Conservation (phyloP, 2,113 vertebrate species). For the Ameiurus melas region DNA sequence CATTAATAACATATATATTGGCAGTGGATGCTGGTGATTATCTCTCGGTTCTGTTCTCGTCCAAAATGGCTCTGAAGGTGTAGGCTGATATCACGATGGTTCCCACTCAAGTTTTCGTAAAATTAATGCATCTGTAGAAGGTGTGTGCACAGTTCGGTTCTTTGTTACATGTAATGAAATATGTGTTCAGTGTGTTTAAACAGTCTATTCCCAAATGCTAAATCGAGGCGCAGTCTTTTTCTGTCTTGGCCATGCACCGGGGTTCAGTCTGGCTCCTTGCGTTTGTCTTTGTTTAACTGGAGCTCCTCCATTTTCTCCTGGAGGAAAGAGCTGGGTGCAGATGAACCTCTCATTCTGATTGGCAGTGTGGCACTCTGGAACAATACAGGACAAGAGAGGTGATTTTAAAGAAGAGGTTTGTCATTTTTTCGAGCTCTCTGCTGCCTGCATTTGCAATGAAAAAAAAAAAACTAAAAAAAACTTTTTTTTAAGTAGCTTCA, state of each 20-base stretch:
- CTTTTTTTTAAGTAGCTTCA: background rate
- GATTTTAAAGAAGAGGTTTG: conserved; percentile 1
- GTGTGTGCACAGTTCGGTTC: conserved; percentile 18
- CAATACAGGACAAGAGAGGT: conserved; percentile 6
- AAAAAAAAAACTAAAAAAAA: background rate
- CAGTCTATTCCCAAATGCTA: conserved; percentile 18
- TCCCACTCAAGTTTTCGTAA: conserved; percentile 19
- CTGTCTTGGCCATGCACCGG: background rate
- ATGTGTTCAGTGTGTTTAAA: conserved; percentile 33
- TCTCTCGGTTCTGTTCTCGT: background rate
- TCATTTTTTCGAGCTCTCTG: background rate
- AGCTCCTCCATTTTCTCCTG: conserved; percentile 75
- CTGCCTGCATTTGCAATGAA: background rate
- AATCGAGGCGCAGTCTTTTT: background rate
- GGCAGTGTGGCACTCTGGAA: conserved; percentile 41
- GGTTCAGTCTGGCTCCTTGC: conserved; percentile 72
- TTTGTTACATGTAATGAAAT: conserved; percentile 26
- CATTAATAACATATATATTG: conserved; percentile 2
- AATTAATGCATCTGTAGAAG: conserved; percentile 45
- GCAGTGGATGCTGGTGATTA: conserved; percentile 49
- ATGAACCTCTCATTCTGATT: conserved; percentile 61
- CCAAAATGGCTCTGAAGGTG: conserved; percentile 11
- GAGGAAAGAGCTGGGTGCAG: conserved; percentile 67
- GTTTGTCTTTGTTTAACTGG: conserved; percentile 73
- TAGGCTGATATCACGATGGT: conserved; percentile 10